These are phyloP conservation scores for Eurystomus gularis DNA, from an alignment of 2,113 vertebrate species.

Conservation along the genomic window DNA sequence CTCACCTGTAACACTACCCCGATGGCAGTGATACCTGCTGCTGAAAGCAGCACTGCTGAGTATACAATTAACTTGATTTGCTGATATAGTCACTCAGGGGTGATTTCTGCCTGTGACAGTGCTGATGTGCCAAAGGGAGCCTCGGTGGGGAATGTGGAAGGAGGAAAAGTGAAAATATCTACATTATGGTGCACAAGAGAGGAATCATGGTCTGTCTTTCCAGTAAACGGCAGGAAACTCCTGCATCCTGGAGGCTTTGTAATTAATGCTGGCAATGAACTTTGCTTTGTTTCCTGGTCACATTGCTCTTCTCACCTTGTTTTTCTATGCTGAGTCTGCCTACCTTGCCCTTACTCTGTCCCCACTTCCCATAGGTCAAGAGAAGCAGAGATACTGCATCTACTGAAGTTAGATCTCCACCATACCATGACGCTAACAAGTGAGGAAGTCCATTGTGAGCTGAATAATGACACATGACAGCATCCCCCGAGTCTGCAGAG, in stretches of 20 bases:
- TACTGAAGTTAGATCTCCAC: neutral
- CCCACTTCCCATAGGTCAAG: neutral
- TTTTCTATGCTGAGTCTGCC: neutral
- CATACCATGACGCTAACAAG: neutral
- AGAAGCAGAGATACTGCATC: neutral
- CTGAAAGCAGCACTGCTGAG: neutral
- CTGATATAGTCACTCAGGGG: neutral
- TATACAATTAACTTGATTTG: neutral
- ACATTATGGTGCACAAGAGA: neutral
- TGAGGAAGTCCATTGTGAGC: neutral
- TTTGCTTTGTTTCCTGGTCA: neutral
- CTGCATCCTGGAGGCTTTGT: neutral
- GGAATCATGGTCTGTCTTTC: neutral
- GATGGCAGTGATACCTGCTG: neutral
- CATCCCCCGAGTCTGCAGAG: neutral
- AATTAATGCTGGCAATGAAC: neutral
- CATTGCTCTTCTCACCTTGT: neutral
- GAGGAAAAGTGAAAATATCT: neutral
- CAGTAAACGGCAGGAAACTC: neutral
- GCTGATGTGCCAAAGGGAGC: neutral
- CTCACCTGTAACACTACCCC: neutral
- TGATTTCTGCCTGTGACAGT: neutral
- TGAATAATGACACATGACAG: rapidly evolving
- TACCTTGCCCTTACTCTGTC: neutral
- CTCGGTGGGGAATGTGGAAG: neutral